Evolutionary conservation across 1,140 invertebrate genomes (phyloP), one percentile per base, ranked within the genome.

Genomic region (Limonius californicus): DNA sequence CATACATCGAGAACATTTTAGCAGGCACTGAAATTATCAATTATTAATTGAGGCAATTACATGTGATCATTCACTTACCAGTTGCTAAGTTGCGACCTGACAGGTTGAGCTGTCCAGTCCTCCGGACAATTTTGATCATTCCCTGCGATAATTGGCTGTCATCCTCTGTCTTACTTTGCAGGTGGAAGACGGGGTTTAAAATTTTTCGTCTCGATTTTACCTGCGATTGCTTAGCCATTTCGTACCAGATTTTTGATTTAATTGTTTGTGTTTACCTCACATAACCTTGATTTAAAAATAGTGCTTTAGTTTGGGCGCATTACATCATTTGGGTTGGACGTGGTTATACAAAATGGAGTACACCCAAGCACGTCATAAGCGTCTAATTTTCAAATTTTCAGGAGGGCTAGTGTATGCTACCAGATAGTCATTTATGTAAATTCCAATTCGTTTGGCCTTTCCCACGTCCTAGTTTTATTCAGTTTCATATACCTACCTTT

Each of bases 11-110:
- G 86, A 90, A 95, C 30, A 95, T 83, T 77, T 83, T 84, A 43
- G 87, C 82, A 60, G 93, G 93, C 65, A 95, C 92, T 94, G 69
- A 30, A 81, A 79, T n/a, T n/a, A n/a, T n/a, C n/a, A n/a, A n/a
- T n/a, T n/a, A n/a, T n/a, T n/a, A n/a, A n/a, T n/a, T n/a, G n/a
- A n/a, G n/a, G n/a, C n/a, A 14, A 12, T 14, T n/a, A 43, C 2
- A 43, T 14, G 12, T 16, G 12, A 4, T 4, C 2, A 32, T 27
- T 2, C n/a, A 55, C 20, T 19, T 78, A 93, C 92, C 89, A 78
- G 83, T 80, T 20, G 82, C 80, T 57, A 94, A 77, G 59, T 85
- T 88, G 74, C 84, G 84, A 62, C 86, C 86, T 30, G 89, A 86
- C 59, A 95, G 80, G 80, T 90, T 91, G 14, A 95, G 78, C 62